These are phyloP conservation scores for Epinotia demarniana DNA, from an alignment of 2,888 invertebrate genomes.

Conservation along the genomic window DNA sequence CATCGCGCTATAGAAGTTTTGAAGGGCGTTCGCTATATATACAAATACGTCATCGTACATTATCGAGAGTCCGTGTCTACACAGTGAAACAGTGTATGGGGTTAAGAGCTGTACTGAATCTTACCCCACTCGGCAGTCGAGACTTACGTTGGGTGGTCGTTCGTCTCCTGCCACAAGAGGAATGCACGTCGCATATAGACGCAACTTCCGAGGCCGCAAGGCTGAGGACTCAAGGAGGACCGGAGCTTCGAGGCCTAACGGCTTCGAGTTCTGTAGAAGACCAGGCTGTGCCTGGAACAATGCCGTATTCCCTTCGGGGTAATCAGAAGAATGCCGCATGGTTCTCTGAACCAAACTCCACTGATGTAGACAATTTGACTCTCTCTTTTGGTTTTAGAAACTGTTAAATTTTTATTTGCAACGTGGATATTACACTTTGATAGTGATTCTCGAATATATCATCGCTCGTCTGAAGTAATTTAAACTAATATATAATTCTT, in stretches of 20 bases:
- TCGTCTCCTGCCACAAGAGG: constrained; percentile 17
- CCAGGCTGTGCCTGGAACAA: constrained; percentile 7
- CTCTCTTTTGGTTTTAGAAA: constrained; percentile 25
- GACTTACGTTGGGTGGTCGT: constrained; percentile 30
- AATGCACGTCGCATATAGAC: background rate
- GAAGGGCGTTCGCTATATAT: background rate
- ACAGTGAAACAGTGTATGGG: constrained; percentile 32
- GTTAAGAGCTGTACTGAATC: constrained; percentile 34
- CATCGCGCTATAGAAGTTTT: constrained; percentile 33
- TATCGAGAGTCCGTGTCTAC: constrained; percentile 35
- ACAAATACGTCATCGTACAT: background rate
- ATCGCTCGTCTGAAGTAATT: too few species aligned
- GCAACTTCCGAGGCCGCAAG: background rate
- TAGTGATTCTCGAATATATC: too few species aligned
- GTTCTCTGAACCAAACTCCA: background rate
- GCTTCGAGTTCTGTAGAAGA: background rate
- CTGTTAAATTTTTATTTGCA: background rate
- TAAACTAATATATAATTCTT: too few species aligned
- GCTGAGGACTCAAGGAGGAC: background rate
- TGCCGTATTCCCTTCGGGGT: background rate
- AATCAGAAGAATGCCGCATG: background rate
- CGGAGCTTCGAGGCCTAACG: background rate
- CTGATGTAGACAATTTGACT: constrained; percentile 29
- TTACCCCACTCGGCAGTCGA: constrained; percentile 24
- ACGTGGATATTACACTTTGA: too few species aligned